phyloP scores from a whole-genome alignment of 2,888 invertebrate genomes.

The Julus scandinavius region DNA sequence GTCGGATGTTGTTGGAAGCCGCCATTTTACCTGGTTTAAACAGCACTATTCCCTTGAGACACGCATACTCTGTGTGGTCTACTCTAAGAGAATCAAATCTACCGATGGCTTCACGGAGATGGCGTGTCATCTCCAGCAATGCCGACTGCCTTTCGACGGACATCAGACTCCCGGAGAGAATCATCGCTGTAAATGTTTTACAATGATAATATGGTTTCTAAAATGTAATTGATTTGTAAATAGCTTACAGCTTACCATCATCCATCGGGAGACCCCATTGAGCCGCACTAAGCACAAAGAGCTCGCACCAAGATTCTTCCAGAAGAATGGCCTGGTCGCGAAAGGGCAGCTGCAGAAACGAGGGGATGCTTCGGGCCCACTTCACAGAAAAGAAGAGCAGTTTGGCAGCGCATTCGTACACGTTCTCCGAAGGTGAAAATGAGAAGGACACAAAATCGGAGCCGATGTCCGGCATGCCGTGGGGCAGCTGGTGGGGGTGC shows the following conservation, averaged over 20 bases:
- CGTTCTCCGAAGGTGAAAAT: constrained; percentile 71
- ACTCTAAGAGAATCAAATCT: constrained; percentile 75
- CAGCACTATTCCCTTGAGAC: constrained; percentile 82
- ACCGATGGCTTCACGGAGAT: constrained; percentile 74
- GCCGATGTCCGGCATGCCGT: background rate
- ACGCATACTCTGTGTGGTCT: constrained; percentile 86
- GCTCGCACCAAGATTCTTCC: constrained; percentile 84
- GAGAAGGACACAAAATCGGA: constrained; percentile 52
- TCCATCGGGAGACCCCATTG: constrained; percentile 82
- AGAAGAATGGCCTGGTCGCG: constrained; percentile 79
- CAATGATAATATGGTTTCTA: background rate
- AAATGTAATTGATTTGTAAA: background rate
- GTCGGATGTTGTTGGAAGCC: background rate
- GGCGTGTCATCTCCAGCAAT: constrained; percentile 70
- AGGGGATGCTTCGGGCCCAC: constrained; percentile 82
- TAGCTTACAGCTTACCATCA: constrained; percentile 71
- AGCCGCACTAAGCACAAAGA: constrained; percentile 84
- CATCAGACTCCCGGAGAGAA: constrained; percentile 68
- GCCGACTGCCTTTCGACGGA: constrained; percentile 70
- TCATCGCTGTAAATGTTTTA: constrained; percentile 60
- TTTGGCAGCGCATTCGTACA: constrained; percentile 74
- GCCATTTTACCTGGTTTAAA: constrained; percentile 78
- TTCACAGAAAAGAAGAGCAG: constrained; percentile 80
- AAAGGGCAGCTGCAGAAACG: constrained; percentile 77
- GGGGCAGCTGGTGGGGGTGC: constrained; percentile 61